Conservation (phyloP, 2,797 vertebrate species). For the Heliangelus exortis region DNA sequence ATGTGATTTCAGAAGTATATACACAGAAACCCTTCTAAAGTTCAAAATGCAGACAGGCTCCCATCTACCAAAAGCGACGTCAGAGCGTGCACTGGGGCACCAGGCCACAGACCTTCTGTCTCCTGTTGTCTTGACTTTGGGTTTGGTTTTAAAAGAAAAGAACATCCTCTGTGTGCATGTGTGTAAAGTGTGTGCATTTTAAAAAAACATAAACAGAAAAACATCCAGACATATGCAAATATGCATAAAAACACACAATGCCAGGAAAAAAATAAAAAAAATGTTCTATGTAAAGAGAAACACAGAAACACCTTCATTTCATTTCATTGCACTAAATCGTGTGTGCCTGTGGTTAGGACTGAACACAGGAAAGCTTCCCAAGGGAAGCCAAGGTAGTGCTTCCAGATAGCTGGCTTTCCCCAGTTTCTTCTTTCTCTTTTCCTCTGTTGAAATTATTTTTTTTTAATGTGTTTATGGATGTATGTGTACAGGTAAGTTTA, state of each 20-base stretch:
- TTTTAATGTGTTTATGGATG: neutral
- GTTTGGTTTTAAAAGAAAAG: neutral
- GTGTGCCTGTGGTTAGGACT: neutral
- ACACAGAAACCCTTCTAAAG: neutral
- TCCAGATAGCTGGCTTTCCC: neutral
- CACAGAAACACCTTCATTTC: conserved; percentile 3
- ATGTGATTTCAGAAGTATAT: conserved; percentile 10
- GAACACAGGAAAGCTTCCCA: neutral
- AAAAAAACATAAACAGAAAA: neutral
- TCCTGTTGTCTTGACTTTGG: neutral
- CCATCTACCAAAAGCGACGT: neutral
- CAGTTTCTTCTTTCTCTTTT: neutral
- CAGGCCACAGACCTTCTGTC: neutral
- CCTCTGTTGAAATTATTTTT: neutral
- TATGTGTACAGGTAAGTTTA: neutral
- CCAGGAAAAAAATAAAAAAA: neutral
- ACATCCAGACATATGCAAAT: neutral
- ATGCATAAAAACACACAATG: neutral
- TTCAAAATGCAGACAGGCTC: neutral
- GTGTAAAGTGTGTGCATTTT: neutral
- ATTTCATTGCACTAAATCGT: neutral
- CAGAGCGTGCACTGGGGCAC: neutral
- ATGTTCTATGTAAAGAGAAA: neutral
- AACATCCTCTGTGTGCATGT: neutral
- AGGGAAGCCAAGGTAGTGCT: neutral